Evolutionary conservation across 1,140 invertebrate species (phyloP).

Genomic region (Aleiodes sp.): DNA sequence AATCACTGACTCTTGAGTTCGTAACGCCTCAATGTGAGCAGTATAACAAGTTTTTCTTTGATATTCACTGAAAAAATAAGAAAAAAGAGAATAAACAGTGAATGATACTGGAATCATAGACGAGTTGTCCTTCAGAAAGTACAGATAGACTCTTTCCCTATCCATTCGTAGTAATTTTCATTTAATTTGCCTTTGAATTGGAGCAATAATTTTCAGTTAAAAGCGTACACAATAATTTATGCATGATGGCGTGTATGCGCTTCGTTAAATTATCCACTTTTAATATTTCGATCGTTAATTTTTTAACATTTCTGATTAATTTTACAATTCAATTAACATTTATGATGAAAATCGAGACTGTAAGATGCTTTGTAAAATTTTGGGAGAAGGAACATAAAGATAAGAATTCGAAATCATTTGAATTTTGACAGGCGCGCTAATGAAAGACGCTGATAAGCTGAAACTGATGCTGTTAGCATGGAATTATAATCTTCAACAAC

Average conservation of each 20-base stretch:
- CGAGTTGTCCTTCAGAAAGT: not conserved
- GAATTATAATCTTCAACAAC: conserved; percentile 79
- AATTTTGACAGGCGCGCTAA: conserved; percentile 67
- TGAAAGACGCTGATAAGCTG: conserved; percentile 85
- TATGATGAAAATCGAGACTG: too few relatives aligned
- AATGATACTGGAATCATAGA: too few relatives aligned
- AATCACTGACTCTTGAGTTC: too few relatives aligned
- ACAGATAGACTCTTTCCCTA: too few relatives aligned
- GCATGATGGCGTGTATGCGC: not conserved
- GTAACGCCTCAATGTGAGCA: too few relatives aligned
- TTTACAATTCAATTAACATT: not conserved
- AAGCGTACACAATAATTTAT: not conserved
- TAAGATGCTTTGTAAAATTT: too few relatives aligned
- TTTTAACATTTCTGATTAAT: not conserved
- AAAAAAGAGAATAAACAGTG: too few relatives aligned
- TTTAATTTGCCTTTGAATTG: not conserved
- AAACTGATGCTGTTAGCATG: conserved; percentile 85
- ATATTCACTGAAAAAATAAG: too few relatives aligned
- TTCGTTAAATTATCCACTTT: not conserved
- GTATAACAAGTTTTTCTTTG: too few relatives aligned
- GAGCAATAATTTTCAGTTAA: not conserved
- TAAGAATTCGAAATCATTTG: conserved; percentile 40
- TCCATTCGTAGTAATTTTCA: not conserved
- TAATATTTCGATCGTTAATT: too few relatives aligned
- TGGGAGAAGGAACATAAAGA: not conserved